Evolutionary conservation across 2,113 vertebrate species (phyloP).

Genomic region (Spea bombifrons): DNA sequence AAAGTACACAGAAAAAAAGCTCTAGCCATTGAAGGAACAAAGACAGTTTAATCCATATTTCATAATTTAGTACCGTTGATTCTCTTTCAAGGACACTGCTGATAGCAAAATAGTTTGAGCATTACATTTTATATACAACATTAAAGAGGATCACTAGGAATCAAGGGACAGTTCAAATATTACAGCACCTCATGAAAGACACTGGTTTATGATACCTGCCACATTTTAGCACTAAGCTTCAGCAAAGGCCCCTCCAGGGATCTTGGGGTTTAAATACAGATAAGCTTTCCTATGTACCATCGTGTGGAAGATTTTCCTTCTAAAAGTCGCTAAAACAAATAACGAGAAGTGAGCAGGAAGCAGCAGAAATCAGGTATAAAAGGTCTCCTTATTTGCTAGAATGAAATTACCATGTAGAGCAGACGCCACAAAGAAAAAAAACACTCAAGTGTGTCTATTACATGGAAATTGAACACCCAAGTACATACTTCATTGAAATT

Average conservation of each 20-base stretch:
- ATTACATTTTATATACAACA: constrained; percentile 67
- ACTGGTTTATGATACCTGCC: constrained; percentile 12
- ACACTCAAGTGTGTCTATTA: neutral
- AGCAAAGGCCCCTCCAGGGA: constrained; percentile 22
- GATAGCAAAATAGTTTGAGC: constrained; percentile 66
- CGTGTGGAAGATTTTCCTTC: neutral
- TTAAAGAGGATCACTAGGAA: constrained; percentile 63
- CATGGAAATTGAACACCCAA: no score
- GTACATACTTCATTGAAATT: no score
- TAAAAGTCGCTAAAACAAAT: neutral
- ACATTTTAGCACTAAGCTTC: constrained; percentile 39
- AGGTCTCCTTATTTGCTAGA: no score
- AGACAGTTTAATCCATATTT: constrained; percentile 64
- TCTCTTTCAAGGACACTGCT: constrained; percentile 61
- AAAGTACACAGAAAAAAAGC: constrained; percentile 51
- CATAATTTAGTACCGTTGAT: constrained; percentile 63
- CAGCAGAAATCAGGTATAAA: neutral
- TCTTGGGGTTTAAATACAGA: neutral
- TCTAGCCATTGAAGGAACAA: constrained; percentile 62
- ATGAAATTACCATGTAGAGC: no score
- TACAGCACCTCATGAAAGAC: constrained; percentile 41
- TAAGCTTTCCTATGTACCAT: neutral
- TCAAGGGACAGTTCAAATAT: constrained; percentile 52
- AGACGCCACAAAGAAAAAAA: no score
- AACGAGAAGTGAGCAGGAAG: neutral